phyloP scores from a whole-genome alignment of 1,140 invertebrate species.

The Drosophila leontia region DNA sequence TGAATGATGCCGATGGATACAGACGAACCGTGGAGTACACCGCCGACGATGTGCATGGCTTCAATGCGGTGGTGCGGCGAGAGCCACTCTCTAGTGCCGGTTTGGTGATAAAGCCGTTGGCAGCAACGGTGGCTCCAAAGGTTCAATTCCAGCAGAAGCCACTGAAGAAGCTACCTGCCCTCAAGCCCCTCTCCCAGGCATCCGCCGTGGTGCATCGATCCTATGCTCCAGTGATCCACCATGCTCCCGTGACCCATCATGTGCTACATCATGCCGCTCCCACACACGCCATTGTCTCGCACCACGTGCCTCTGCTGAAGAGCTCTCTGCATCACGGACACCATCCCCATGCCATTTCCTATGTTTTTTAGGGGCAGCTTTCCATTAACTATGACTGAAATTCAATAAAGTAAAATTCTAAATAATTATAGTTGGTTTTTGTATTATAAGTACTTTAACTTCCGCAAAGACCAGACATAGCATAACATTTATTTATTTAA shows the following conservation, averaged over 20 bases:
- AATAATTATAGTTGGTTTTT: not conserved
- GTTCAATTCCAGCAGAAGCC: constrained; percentile 17
- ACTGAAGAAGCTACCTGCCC: constrained; percentile 25
- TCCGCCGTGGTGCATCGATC: constrained; percentile 55
- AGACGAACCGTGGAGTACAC: constrained; percentile 83
- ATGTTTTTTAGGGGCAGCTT: constrained; percentile 50
- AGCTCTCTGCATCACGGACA: constrained; percentile 46
- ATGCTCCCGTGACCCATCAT: constrained; percentile 72
- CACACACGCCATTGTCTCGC: constrained; percentile 52
- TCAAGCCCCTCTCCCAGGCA: constrained; percentile 39
- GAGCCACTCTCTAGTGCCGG: constrained; percentile 74
- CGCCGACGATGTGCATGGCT: constrained; percentile 78
- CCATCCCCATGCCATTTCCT: constrained; percentile 69
- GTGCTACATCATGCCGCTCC: constrained; percentile 62
- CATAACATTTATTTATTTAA: not conserved
- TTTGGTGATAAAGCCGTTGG: constrained; percentile 10
- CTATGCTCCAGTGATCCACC: constrained; percentile 63
- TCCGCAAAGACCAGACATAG: not conserved
- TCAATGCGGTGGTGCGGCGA: constrained; percentile 83
- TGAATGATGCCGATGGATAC: constrained; percentile 84
- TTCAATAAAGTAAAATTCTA: constrained; percentile 1
- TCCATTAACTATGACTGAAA: not conserved
- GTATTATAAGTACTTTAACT: not conserved
- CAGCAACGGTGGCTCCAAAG: constrained; percentile 24
- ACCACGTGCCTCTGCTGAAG: constrained; percentile 67